Base-by-base conservation (phyloP, 2,888 invertebrate species). In the Erynnis tages region DNA sequence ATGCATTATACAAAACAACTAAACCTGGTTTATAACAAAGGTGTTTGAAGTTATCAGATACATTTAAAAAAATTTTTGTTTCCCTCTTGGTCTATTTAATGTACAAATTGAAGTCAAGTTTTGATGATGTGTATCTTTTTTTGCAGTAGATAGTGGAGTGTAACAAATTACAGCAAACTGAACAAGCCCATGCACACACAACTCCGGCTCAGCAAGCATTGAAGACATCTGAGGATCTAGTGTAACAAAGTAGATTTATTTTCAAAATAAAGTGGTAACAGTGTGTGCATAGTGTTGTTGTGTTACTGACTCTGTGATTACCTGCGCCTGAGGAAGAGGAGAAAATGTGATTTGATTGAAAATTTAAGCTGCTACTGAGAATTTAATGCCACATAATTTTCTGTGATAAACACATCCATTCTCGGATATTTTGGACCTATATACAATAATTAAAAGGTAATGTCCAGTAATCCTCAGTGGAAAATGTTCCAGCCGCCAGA, bases 401-500 rank as follows among this genome's bases (percentile, higher is more conserved):
- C 86, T 87, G 88, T 88, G 88, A 89, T 87, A 87, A 80, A 82
- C 81, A 78, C 74, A 78, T 56, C 70, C 69, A 65, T 68, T 73
- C 73, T 78, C 76, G 73, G 69, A 69, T 45, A 45, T 81, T 85
- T 84, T 85, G 66, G 74, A 84, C 66, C 60, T 70, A 66, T 84
- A 90, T 90, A 90, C 79, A 89, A 85, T 23, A 69, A 72, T 65
- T 61, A 67, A 76, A 79, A 75, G 78, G 82, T 69, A 81, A 94
- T 95, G 94, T 94, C 94, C 88, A 93, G 91, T 89, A 94, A 94
- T 94, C 93, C 94, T 94, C 94, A 95, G 94, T 95, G 94, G 94
- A 94, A 94, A 92, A 92, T 93, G 89, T 95, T 95, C 94, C 95
- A 96, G 93, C 94, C 96, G 94, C 95, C 95, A 91, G 92, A 93